phyloP scores from a whole-genome alignment of 2,888 invertebrate genomes.

The Idaea aversata region DNA sequence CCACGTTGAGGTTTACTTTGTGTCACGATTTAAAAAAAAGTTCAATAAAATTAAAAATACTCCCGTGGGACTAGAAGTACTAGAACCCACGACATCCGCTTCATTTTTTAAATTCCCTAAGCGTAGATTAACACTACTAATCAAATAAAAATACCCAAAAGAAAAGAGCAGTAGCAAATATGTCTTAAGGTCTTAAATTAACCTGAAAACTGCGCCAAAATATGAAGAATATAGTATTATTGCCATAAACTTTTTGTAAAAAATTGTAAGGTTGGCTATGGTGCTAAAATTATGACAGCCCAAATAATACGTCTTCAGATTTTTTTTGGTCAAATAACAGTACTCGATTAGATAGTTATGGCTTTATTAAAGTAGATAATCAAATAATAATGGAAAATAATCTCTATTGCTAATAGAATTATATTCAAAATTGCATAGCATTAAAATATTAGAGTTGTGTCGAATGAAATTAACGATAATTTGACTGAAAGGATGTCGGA shows the following conservation, averaged over 20 bases:
- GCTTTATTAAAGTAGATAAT: background rate
- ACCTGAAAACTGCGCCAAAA: background rate
- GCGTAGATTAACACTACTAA: too few species aligned
- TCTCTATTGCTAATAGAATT: background rate
- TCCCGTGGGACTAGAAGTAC: too few species aligned
- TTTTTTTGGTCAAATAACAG: background rate
- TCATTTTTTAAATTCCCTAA: too few species aligned
- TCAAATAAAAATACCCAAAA: too few species aligned
- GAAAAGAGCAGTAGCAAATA: too few species aligned
- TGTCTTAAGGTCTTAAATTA: too few species aligned
- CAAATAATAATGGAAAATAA: background rate
- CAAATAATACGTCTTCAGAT: background rate
- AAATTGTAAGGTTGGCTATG: background rate
- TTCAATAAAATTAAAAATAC: too few species aligned
- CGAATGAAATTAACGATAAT: background rate
- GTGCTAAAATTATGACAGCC: background rate
- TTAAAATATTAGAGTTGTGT: background rate
- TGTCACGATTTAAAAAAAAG: too few species aligned
- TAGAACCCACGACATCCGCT: too few species aligned
- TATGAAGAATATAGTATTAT: background rate
- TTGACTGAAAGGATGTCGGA: background rate
- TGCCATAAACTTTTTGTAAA: background rate
- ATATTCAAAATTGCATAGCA: background rate
- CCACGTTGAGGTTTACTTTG: too few species aligned
- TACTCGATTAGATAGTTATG: background rate